Evolutionary conservation across 2,113 vertebrate species (phyloP).

Genomic region (Vombatus ursinus): DNA sequence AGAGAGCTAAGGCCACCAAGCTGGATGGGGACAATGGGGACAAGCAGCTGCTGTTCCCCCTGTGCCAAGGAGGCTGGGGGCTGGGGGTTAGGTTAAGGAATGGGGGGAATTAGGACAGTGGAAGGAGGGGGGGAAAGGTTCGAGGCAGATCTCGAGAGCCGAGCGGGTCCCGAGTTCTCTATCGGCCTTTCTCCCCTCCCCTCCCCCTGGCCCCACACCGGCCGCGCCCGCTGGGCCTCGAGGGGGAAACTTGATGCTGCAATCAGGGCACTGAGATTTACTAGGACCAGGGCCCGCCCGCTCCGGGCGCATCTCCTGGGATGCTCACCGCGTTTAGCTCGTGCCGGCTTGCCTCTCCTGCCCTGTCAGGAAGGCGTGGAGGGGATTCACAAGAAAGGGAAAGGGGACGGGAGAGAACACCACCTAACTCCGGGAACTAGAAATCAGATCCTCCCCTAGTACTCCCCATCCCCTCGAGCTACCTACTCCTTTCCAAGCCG

Average conservation of each 20-base stretch:
- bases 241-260: slow-evolving; percentile 41
- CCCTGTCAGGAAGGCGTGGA: background rate
- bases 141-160: background rate
- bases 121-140: background rate
- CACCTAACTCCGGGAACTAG: background rate
- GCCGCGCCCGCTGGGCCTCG: slow-evolving; percentile 58
- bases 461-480: background rate
- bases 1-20: slow-evolving; percentile 33
- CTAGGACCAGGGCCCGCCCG: background rate
- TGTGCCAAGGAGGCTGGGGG: background rate
- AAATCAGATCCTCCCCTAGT: background rate
- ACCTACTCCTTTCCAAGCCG: background rate
- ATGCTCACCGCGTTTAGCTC: background rate
- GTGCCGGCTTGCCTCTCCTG: background rate
- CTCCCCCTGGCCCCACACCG: slow-evolving; percentile 36
- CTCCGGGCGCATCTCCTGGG: background rate
- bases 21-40: slow-evolving; percentile 15
- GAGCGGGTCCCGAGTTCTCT: background rate
- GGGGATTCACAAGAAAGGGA: background rate
- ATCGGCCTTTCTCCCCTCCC: background rate
- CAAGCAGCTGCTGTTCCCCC: slow-evolving; percentile 21
- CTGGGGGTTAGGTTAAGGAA: background rate
- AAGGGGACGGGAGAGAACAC: background rate
- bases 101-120: background rate
- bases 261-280: slow-evolving; percentile 27